Percentiles rank a stretch among this genome's conserved stretches.
These are phyloP conservation scores for Neodiprion lecontei DNA, from an alignment of 1,140 invertebrate genomes.

Conservation along the genomic window DNA sequence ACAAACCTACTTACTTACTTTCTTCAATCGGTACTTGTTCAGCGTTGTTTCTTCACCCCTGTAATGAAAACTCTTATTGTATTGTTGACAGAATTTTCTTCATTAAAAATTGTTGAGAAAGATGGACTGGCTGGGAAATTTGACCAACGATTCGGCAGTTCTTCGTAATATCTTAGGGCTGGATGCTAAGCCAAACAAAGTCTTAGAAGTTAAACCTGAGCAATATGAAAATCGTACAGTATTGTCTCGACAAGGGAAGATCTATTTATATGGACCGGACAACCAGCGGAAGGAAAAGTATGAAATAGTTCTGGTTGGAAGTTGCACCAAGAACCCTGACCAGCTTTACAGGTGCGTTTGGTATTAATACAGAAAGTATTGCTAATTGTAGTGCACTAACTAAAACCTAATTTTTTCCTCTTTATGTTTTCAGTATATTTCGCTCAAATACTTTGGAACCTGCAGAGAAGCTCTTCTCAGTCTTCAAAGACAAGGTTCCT, in stretches of 20 bases:
- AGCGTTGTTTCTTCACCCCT: no score
- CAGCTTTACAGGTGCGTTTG: conserved; percentile 71
- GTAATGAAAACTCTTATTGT: no score
- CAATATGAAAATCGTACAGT: conserved; percentile 70
- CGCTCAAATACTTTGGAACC: conserved; percentile 69
- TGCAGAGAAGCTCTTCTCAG: conserved; percentile 72
- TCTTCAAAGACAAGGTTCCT: conserved; percentile 77
- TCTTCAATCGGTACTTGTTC: no score
- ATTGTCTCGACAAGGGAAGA: conserved; percentile 71
- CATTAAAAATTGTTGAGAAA: neutral
- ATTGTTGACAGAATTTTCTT: no score
- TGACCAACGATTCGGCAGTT: conserved; percentile 45
- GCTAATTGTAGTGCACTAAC: neutral
- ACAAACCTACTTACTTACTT: no score
- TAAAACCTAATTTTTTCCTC: conserved; percentile 2
- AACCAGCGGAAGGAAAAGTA: conserved; percentile 65
- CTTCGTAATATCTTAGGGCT: conserved; percentile 47
- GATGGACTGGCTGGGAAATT: conserved; percentile 54
- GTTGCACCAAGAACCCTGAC: conserved; percentile 69
- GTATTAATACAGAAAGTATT: no score
- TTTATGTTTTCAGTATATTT: conserved; percentile 73
- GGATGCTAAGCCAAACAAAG: conserved; percentile 66
- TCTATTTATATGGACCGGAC: conserved; percentile 71
- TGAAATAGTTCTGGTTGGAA: conserved; percentile 78
- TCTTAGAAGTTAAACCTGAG: conserved; percentile 72